phyloP scores from a whole-genome alignment of 2,113 vertebrate genomes.

The Leptobrachium ailaonicum region DNA sequence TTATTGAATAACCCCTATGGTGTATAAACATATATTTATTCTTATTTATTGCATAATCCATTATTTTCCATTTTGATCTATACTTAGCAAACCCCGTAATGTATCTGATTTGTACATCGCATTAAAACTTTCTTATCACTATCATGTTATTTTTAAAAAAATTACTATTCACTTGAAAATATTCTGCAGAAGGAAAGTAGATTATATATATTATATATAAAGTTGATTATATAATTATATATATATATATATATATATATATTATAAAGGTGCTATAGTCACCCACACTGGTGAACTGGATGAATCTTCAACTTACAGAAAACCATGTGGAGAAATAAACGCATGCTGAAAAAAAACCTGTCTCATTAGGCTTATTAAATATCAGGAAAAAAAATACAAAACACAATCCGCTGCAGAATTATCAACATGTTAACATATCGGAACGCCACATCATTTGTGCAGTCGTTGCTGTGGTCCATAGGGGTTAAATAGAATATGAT shows the following conservation, averaged over 20 bases:
- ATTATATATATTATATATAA: no score
- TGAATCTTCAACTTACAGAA: neutral
- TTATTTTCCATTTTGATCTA: no score
- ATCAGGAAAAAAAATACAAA: neutral
- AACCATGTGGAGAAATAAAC: neutral
- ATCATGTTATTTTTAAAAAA: no score
- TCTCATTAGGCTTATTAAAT: neutral
- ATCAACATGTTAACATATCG: slow-evolving; percentile 7
- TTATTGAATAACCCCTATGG: no score
- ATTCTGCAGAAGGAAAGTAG: neutral
- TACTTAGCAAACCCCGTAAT: no score
- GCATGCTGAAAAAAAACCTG: neutral
- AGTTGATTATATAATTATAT: no score
- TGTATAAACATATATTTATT: no score
- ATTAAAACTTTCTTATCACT: no score
- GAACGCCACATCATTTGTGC: neutral
- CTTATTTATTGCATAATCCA: no score
- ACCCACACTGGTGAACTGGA: neutral
- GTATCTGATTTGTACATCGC: no score
- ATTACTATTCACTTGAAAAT: neutral
- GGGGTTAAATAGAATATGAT: slow-evolving; percentile 32
- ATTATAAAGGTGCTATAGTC: no score
- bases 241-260: no score
- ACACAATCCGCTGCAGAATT: neutral
- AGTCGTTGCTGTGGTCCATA: neutral